Evolutionary conservation across 2,113 vertebrate species (phyloP).

Genomic region (Monopterus albus): DNA sequence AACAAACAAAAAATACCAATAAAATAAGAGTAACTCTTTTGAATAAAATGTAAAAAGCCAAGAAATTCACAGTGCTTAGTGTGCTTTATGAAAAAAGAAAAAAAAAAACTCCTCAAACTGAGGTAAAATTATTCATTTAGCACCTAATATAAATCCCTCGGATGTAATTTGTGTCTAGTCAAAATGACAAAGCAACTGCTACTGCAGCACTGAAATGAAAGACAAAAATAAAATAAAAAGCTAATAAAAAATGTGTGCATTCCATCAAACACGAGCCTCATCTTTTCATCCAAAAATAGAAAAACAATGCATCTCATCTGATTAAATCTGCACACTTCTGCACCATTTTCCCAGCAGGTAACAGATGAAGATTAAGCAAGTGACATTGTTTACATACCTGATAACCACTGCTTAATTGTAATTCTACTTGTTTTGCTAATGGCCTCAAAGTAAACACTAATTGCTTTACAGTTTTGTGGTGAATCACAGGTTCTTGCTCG

Average conservation of each 20-base stretch:
- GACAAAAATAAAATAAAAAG: too few relatives aligned
- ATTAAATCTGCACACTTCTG: slow-evolving; percentile 25
- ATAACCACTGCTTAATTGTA: slow-evolving; percentile 34
- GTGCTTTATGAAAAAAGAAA: slow-evolving; percentile 29
- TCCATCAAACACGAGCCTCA: background rate
- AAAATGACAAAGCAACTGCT: slow-evolving; percentile 4
- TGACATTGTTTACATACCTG: slow-evolving; percentile 45
- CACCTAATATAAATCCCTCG: background rate
- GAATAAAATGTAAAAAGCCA: slow-evolving; percentile 1
- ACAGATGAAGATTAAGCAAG: slow-evolving; percentile 56
- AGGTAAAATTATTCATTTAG: slow-evolving; percentile 29
- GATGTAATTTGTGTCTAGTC: background rate
- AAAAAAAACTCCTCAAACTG: slow-evolving; percentile 19
- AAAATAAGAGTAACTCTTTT: background rate
- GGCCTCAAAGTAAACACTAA: slow-evolving; percentile 26
- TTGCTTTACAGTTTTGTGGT: slow-evolving; percentile 3
- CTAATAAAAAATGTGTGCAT: background rate
- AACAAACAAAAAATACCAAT: background rate
- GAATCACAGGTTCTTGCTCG: slow-evolving; percentile 34
- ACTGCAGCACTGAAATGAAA: background rate
- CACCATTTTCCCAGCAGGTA: slow-evolving; percentile 26
- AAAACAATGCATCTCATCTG: background rate
- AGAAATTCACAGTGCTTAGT: background rate
- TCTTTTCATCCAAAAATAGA: background rate
- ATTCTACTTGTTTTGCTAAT: slow-evolving; percentile 30